Evolutionary conservation across 2,113 vertebrate species (phyloP).

Genomic region (Mormoops blainvillei): DNA sequence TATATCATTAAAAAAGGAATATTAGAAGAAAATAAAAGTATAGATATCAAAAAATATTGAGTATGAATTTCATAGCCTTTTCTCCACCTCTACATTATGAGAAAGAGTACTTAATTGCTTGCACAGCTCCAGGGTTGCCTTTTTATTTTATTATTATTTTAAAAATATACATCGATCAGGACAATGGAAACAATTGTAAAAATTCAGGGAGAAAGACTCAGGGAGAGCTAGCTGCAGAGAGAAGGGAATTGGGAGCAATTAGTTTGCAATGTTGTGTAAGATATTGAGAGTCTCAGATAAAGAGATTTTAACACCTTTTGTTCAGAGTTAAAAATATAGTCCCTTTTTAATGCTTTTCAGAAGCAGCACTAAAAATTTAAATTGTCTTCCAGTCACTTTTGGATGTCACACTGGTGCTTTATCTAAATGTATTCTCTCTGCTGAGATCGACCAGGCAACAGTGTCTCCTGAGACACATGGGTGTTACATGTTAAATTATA

Average conservation of each 20-base stretch:
- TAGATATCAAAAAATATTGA: background rate
- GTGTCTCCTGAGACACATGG: background rate
- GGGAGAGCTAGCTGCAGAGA: background rate
- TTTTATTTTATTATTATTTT: background rate
- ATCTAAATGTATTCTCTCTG: background rate
- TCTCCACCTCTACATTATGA: background rate
- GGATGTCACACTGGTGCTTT: background rate
- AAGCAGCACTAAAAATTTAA: conserved; percentile 38
- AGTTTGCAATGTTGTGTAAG: background rate
- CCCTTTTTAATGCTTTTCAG: background rate
- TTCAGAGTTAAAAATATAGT: background rate
- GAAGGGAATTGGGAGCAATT: background rate
- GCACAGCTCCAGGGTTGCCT: background rate
- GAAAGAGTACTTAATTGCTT: background rate
- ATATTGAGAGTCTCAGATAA: background rate
- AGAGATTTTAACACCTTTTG: background rate
- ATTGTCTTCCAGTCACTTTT: background rate
- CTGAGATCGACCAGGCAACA: background rate
- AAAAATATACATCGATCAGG: background rate
- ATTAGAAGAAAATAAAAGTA: background rate
- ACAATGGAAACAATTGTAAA: background rate
- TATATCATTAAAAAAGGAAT: background rate
- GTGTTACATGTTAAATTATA: background rate
- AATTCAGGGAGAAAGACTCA: background rate
- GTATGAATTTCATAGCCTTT: background rate